These are phyloP conservation scores for Agrotis exclamationis DNA, from an alignment of 2,888 invertebrate genomes.

Conservation along the genomic window DNA sequence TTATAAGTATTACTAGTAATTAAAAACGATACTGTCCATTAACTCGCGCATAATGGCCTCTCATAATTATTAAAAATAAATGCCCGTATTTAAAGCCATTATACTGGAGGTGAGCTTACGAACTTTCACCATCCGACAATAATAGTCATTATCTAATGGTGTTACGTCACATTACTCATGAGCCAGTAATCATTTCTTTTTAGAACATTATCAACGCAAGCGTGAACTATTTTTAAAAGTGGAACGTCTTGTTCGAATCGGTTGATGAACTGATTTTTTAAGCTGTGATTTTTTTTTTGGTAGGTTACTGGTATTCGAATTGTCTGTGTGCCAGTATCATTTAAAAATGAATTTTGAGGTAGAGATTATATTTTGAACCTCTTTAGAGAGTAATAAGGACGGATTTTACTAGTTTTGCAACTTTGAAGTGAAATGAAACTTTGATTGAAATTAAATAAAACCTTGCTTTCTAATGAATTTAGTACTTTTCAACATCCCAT, in stretches of 20 bases:
- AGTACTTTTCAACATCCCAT: not conserved
- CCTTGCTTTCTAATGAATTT: not conserved
- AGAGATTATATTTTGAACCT: not conserved
- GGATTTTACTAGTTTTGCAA: too few species aligned
- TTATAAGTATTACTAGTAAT: constrained; percentile 22
- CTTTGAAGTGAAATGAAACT: not conserved
- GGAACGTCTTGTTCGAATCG: constrained; percentile 18
- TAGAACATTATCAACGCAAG: constrained; percentile 58
- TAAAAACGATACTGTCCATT: constrained; percentile 31
- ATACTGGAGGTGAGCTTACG: constrained; percentile 57
- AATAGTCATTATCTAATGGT: constrained; percentile 79
- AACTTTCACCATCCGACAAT: constrained; percentile 78
- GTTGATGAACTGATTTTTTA: constrained; percentile 16
- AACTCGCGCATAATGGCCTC: constrained; percentile 31
- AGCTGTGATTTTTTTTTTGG: not conserved
- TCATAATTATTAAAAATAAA: constrained; percentile 40
- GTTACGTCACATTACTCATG: constrained; percentile 75
- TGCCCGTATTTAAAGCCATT: constrained; percentile 54
- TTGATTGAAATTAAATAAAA: not conserved
- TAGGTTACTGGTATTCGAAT: not conserved
- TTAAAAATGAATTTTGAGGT: not conserved
- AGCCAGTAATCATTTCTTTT: constrained; percentile 59
- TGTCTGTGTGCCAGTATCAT: not conserved
- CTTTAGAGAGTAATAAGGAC: not conserved
- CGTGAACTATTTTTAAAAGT: constrained; percentile 37